These are phyloP conservation scores for Phalera bucephala DNA, from an alignment of 2,888 invertebrate genomes.

Conservation along the genomic window DNA sequence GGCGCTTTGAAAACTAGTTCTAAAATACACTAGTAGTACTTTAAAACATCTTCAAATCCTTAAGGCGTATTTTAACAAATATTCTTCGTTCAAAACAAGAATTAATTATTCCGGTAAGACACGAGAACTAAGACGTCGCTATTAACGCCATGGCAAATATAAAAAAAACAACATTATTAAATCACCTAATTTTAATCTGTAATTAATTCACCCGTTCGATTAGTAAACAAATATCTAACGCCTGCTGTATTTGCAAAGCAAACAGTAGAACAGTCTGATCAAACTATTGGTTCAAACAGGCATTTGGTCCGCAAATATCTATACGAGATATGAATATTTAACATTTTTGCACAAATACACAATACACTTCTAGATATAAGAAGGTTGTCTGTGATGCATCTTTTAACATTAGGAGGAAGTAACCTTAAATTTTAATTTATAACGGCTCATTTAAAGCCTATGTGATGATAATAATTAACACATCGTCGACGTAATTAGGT, in stretches of 20 bases:
- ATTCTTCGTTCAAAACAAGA: not conserved
- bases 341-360: not conserved
- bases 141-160: not conserved
- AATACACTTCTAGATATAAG: not conserved
- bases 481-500: too few species aligned
- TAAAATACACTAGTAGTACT: too few species aligned
- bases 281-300: conserved; percentile 3
- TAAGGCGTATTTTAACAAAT: too few species aligned
- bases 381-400: not conserved
- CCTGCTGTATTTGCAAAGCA: conserved; percentile 8
- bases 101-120: not conserved
- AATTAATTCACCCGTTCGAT: not conserved
- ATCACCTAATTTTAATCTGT: not conserved
- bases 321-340: not conserved
- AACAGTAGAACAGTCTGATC: not conserved
- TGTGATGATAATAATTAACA: not conserved
- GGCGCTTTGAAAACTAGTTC: too few species aligned
- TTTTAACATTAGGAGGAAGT: not conserved
- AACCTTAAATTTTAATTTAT: not conserved
- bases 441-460: not conserved
- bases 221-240: conserved; percentile 1
- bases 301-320: not conserved
- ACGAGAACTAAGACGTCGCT: not conserved
- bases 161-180: not conserved
- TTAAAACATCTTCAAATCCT: too few species aligned